Conservation (phyloP, 1,140 invertebrate species). For the Marisa cornuarietis region DNA sequence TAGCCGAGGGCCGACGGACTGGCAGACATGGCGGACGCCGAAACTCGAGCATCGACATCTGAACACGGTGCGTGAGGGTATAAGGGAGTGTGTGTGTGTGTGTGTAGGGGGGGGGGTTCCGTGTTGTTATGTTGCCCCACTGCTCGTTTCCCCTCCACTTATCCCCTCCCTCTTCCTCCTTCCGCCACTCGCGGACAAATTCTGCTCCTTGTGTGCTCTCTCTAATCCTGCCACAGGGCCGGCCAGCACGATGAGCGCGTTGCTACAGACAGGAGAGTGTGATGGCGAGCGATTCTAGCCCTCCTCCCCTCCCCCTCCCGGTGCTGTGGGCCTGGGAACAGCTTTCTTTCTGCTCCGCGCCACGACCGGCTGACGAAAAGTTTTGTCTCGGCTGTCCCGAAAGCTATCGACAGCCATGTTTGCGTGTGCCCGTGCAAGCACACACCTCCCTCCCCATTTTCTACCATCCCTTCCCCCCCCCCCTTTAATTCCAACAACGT, state of each 20-base stretch:
- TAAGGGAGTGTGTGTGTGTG: too few relatives aligned
- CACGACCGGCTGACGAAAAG: slow-evolving; percentile 19
- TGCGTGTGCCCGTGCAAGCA: neutral
- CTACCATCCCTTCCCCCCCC: neutral
- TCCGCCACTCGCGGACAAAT: neutral
- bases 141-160: neutral
- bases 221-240: slow-evolving; percentile 14
- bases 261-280: neutral
- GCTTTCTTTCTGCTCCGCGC: slow-evolving; percentile 13
- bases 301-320: neutral
- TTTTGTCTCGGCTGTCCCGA: slow-evolving; percentile 25
- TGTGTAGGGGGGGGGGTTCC: too few relatives aligned
- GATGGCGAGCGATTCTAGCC: neutral
- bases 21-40: neutral
- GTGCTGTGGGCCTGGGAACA: slow-evolving; percentile 13
- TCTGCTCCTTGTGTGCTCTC: slow-evolving; percentile 10
- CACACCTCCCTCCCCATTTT: neutral
- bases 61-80: neutral
- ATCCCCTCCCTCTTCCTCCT: neutral
- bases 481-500: neutral
- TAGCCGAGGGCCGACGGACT: neutral
- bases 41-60: neutral
- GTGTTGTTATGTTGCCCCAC: neutral
- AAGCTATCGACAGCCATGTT: slow-evolving; percentile 3
- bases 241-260: neutral